Evolutionary conservation across 2,113 vertebrate species (phyloP).

Genomic region (Platysternon megacephalum): DNA sequence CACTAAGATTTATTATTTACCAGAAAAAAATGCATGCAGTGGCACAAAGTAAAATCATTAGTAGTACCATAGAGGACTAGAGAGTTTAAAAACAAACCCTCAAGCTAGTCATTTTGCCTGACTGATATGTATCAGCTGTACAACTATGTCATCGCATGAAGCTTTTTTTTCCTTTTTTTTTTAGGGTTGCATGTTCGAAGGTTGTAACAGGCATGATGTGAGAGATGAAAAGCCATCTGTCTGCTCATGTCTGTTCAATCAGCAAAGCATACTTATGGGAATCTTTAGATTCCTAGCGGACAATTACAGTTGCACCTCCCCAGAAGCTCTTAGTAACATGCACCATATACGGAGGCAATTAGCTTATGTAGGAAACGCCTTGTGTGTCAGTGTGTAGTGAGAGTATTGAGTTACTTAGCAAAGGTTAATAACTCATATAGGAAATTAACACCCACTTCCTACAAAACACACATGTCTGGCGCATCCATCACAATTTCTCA

Average conservation of each 20-base stretch:
- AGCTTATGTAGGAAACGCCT: background rate
- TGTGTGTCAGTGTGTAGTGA: background rate
- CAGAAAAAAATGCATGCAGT: background rate
- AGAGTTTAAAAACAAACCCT: background rate
- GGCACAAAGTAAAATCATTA: background rate
- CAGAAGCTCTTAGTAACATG: background rate
- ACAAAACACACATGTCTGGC: background rate
- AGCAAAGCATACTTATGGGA: rapidly evolving
- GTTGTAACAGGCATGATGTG: background rate
- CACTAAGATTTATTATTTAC: background rate
- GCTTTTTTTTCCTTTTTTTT: background rate
- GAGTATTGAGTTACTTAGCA: background rate
- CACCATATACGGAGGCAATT: background rate
- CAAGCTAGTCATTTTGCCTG: background rate
- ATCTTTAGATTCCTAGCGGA: background rate
- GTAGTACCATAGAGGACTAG: background rate
- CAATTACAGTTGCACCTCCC: background rate
- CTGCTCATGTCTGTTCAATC: background rate
- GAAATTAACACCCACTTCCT: background rate
- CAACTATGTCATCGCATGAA: rapidly evolving
- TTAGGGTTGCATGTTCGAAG: background rate
- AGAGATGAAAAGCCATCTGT: background rate
- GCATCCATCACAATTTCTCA: background rate
- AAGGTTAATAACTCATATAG: background rate
- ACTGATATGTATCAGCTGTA: background rate